Conservation (phyloP, 2,888 invertebrate species). For the Ethmia dodecea region DNA sequence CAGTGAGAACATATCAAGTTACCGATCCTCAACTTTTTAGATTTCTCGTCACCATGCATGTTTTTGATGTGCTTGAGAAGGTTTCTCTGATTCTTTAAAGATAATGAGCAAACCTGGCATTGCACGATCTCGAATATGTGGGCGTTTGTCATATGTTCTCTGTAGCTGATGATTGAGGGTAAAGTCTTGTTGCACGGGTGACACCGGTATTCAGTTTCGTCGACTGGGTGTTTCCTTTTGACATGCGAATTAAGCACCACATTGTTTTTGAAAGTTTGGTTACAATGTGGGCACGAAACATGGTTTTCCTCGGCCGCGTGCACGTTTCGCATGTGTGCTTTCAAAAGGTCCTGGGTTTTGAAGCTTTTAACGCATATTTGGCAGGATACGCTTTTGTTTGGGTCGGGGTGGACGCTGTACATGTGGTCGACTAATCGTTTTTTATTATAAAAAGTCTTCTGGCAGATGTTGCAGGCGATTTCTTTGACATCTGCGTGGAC, state of each 20-base stretch:
- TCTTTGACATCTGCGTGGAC: conserved; percentile 26
- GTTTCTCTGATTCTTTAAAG: conserved; percentile 19
- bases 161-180: conserved; percentile 23
- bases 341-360: conserved; percentile 31
- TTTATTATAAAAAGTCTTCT: conserved; percentile 30
- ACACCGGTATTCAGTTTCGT: conserved; percentile 33
- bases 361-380: conserved; percentile 30
- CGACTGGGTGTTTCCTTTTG: conserved; percentile 32
- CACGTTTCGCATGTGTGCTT: conserved; percentile 31
- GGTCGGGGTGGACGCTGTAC: conserved; percentile 33
- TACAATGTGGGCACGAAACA: conserved; percentile 27
- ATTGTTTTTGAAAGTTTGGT: conserved; percentile 30
- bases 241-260: conserved; percentile 34
- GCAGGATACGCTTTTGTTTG: conserved; percentile 26
- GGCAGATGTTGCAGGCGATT: conserved; percentile 27
- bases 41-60: conserved; percentile 11
- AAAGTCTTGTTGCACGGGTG: conserved; percentile 28
- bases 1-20: conserved; percentile 22
- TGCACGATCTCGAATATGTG: conserved; percentile 19
- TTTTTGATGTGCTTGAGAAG: conserved; percentile 14
- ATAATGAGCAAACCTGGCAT: conserved; percentile 19
- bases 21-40: conserved; percentile 16
- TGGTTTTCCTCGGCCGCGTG: conserved; percentile 25
- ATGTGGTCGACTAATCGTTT: conserved; percentile 35
- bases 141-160: conserved; percentile 30